Base-by-base conservation (phyloP, 2,888 invertebrate species). In the Crossocerus cetratus region DNA sequence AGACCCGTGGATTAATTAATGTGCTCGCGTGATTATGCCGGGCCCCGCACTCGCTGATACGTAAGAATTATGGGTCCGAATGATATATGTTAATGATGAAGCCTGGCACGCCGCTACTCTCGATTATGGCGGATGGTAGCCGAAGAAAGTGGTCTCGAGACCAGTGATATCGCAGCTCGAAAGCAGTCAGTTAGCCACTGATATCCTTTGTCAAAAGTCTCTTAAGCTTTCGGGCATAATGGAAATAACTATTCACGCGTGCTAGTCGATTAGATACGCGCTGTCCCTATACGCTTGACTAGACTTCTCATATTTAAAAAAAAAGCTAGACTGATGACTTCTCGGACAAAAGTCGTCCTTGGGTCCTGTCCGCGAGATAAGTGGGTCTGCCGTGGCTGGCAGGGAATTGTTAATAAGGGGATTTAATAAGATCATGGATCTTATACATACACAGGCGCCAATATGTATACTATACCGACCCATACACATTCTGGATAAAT, bases 341-440 rank as follows among this genome's bases (percentile, higher is more conserved):
- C 32, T 18, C 42, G 32, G 32, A 20, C 53, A 62, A 62, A 62
- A 54, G 53, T 13, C 62, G 54, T 62, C 62, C 62, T 56, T 55
- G 56, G 20, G 45, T 22, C 32, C 43, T 14, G 18, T 21, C 16
- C 49, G 21, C 16, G n/a, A 21, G 21, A 16, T n/a, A n/a, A 23
- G 21, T 43, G 13, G 44, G 8, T 32, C 60, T 16, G 21, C 45
- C 2, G 5, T 32, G 32, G 32, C 32, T 32, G 8, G 32, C 32
- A 11, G 43, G 59, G 16, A 65, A 73, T 79, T 73, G 75, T 73
- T 77, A 77, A 77, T 69, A 74, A 77, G 68, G 66, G 44, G 74
- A 60, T 73, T 79, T 73, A 75, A 77, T 75, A 65, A 69, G 58
- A 64, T 59, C 44, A 58, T 57, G 54, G 18, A 59, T 8, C 54